These are phyloP conservation scores for Bubalus kerabau DNA, from an alignment of 2,113 vertebrate genomes.

Conservation along the genomic window DNA sequence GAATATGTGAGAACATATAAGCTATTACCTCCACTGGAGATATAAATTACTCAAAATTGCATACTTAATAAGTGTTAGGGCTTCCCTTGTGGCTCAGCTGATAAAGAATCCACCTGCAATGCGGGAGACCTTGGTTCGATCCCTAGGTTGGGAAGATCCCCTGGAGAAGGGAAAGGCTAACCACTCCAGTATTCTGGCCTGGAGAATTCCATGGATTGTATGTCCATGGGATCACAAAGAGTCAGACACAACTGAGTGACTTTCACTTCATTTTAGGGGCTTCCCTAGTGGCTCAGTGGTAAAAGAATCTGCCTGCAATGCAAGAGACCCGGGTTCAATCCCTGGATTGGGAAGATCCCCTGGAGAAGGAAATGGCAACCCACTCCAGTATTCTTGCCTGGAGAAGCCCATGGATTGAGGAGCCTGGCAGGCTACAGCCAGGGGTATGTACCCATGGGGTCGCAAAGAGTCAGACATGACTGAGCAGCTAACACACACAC, in stretches of 20 bases:
- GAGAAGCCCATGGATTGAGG: not conserved
- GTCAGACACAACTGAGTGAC: not conserved
- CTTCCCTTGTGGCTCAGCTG: not conserved
- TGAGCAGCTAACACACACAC: rapidly evolving
- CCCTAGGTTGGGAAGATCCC: not conserved
- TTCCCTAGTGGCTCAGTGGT: not conserved
- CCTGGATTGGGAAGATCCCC: not conserved
- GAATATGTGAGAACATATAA: not conserved
- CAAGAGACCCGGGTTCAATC: not conserved
- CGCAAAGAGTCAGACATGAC: not conserved
- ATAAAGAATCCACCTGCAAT: not conserved
- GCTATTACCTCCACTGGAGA: not conserved
- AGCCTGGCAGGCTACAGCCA: not conserved
- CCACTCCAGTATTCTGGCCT: not conserved
- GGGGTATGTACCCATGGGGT: not conserved
- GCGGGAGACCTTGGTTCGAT: not conserved
- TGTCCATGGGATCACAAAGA: not conserved
- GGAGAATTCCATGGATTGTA: not conserved
- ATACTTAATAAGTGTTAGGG: not conserved
- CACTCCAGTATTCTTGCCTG: not conserved
- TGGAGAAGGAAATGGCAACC: not conserved
- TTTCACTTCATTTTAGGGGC: not conserved
- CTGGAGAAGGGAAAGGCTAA: not conserved
- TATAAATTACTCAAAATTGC: not conserved
- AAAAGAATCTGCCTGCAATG: not conserved